Conservation (phyloP, 53 echinoderm and acorn worm genomes). For the Temnopleurus reevesii region DNA sequence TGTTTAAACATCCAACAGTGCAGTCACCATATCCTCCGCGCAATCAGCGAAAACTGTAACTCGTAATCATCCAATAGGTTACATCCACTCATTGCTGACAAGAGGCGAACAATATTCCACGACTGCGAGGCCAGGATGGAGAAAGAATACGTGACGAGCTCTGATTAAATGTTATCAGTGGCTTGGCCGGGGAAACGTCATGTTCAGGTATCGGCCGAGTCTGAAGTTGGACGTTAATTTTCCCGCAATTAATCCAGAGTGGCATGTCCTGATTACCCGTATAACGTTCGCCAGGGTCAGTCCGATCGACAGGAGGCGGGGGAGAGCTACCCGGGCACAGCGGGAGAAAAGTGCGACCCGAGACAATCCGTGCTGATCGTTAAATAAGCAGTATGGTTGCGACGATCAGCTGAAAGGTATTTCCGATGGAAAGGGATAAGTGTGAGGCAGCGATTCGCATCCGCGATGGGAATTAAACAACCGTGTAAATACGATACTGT, state of each 20-base stretch:
- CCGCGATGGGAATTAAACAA: neutral
- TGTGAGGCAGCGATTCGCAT: neutral
- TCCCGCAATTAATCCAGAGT: conserved; percentile 4
- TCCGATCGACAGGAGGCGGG: neutral
- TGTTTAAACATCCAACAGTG: neutral
- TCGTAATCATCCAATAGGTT: neutral
- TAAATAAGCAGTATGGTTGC: neutral
- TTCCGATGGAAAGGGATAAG: neutral
- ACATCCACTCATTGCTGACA: neutral
- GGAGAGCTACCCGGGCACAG: conserved; percentile 1
- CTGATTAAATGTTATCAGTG: conserved; percentile 1
- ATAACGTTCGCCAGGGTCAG: conserved; percentile 4
- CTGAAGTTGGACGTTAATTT: conserved; percentile 14
- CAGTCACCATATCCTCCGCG: neutral
- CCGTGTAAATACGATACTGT: neutral
- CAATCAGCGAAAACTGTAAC: neutral
- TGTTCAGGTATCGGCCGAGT: neutral
- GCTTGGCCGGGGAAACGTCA: neutral
- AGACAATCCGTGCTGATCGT: neutral
- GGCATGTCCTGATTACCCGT: conserved; percentile 3
- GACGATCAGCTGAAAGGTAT: neutral
- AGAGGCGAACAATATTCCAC: neutral
- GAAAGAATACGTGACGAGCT: neutral
- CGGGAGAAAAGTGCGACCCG: neutral
- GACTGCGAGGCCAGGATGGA: neutral